A percentile compares a stretch with the other conserved stretches of the same genome.
phyloP scores from a whole-genome alignment of 1,140 invertebrate genomes.

The Chironomus tepperi region DNA sequence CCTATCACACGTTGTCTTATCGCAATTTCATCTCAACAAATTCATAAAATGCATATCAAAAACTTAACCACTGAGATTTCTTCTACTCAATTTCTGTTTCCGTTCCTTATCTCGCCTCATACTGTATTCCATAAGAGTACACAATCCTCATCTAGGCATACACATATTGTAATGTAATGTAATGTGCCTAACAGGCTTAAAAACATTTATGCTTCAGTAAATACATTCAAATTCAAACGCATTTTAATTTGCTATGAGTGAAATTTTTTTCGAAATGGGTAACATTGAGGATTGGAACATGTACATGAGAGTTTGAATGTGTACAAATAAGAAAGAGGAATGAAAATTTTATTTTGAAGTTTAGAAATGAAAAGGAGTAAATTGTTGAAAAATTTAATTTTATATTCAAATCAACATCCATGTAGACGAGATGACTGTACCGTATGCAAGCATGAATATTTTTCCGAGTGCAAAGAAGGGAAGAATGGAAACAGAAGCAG shows the following conservation, averaged over 20 bases:
- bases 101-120: too few relatives aligned
- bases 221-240: neutral
- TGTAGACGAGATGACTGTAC: neutral
- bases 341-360: neutral
- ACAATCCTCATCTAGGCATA: too few relatives aligned
- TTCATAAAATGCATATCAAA: neutral
- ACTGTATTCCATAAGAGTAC: too few relatives aligned
- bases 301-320: neutral
- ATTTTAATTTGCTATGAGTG: too few relatives aligned
- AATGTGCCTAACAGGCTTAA: slow-evolving; percentile 12
- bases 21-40: neutral
- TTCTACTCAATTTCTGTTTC: neutral
- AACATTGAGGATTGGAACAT: neutral
- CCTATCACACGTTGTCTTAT: neutral
- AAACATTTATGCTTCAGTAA: slow-evolving; percentile 1
- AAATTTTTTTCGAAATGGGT: too few relatives aligned
- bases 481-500: neutral
- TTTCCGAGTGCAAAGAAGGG: too few relatives aligned
- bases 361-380: neutral
- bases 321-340: neutral
- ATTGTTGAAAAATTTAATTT: slow-evolving; percentile 3
- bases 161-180: neutral
- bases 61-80: neutral
- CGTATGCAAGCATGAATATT: too few relatives aligned
- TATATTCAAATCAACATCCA: neutral